phyloP scores from a whole-genome alignment of 2,797 vertebrate genomes.

The Danio tinwini region DNA sequence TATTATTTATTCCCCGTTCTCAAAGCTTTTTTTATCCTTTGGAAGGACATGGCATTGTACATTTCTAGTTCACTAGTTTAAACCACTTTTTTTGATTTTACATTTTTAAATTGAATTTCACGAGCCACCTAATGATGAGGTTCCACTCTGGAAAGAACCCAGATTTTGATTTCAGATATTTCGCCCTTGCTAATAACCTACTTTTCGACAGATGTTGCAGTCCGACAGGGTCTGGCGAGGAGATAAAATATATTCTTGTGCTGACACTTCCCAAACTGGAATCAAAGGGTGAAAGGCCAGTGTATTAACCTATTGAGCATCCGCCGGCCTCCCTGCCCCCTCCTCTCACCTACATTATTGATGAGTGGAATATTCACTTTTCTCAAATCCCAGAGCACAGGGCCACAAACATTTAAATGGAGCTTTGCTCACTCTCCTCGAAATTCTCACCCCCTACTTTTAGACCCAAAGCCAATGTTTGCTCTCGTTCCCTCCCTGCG shows the following conservation, averaged over 20 bases:
- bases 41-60: conserved; percentile 59
- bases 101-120: conserved; percentile 42
- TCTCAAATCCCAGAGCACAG: conserved; percentile 72
- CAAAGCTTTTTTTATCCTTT: conserved; percentile 70
- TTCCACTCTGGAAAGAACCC: conserved; percentile 38
- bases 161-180: conserved; percentile 54
- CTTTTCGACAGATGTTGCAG: conserved; percentile 55
- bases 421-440: conserved; percentile 73
- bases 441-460: conserved; percentile 80
- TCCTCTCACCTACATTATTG: conserved; percentile 77
- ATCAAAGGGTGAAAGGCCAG: conserved; percentile 86
- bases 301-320: conserved; percentile 86
- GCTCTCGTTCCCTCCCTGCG: conserved; percentile 50
- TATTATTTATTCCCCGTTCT: conserved; percentile 78
- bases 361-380: conserved; percentile 81
- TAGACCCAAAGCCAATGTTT: conserved; percentile 71
- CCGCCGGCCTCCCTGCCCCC: conserved; percentile 64
- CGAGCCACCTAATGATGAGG: conserved; percentile 23
- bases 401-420: conserved; percentile 79
- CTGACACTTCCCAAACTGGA: conserved; percentile 80
- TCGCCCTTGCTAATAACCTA: conserved; percentile 56
- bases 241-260: conserved; percentile 79
- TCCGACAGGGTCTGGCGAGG: conserved; percentile 58
- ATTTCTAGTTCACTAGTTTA: conserved; percentile 34
- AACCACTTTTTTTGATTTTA: conserved; percentile 35